A percentile compares a stretch with the other conserved stretches of the same genome.
These are phyloP conservation scores for Drosophila varians DNA, from an alignment of 1,140 invertebrate genomes.

Conservation along the genomic window DNA sequence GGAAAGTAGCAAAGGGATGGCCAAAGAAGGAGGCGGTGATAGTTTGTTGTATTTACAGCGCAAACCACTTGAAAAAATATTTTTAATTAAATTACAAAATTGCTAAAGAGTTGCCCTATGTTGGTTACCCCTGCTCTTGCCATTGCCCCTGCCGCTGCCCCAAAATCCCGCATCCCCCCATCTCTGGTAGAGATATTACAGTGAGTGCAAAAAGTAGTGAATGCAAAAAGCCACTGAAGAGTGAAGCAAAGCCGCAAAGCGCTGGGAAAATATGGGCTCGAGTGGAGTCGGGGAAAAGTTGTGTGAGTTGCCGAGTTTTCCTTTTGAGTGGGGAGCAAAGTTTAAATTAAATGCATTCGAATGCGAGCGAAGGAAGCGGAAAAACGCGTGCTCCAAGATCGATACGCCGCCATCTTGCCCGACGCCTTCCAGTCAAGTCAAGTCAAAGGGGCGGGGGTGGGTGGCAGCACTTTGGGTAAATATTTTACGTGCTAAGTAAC, in stretches of 20 bases:
- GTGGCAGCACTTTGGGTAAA: constrained; percentile 23
- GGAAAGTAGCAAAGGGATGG: constrained; percentile 24
- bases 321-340: constrained; percentile 33
- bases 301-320: constrained; percentile 15
- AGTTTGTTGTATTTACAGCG: constrained; percentile 81
- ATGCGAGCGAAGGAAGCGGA: constrained; percentile 18
- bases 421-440: background rate
- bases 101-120: constrained; percentile 72
- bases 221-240: constrained; percentile 37
- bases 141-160: no score
- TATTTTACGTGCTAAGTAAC: constrained; percentile 71
- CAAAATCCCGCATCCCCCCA: background rate
- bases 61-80: constrained; percentile 82
- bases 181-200: constrained; percentile 27
- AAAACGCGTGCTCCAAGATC: constrained; percentile 10
- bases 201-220: constrained; percentile 35
- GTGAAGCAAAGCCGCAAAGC: constrained; percentile 56
- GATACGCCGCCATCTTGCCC: background rate
- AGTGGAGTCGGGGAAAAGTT: constrained; percentile 49
- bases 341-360: constrained; percentile 49
- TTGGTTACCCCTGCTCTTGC: constrained; percentile 30
- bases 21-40: constrained; percentile 47
- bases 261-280: constrained; percentile 47
- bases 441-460: background rate
- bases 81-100: constrained; percentile 83